phyloP scores from a whole-genome alignment of 1,140 invertebrate species.

The Propsilocerus akamusi region DNA sequence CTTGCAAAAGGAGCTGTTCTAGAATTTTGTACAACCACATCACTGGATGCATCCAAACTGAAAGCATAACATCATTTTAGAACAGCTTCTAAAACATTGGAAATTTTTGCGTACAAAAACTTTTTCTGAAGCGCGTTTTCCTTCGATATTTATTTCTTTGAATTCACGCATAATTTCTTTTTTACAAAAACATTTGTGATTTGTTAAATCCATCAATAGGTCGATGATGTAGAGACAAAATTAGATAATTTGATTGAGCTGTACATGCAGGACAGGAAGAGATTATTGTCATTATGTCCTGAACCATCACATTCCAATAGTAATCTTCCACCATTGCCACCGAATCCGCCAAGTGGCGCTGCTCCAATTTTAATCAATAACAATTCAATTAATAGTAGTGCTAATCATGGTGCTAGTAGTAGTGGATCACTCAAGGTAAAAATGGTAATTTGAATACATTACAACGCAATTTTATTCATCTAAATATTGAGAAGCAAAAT shows the following conservation, averaged over 20 bases:
- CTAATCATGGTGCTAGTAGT: conserved; percentile 6
- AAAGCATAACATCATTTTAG: too few species aligned
- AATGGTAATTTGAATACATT: not conserved
- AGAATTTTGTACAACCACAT: too few species aligned
- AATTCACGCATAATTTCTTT: too few species aligned
- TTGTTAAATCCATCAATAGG: conserved; percentile 36
- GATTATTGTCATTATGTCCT: conserved; percentile 28
- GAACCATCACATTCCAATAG: conserved; percentile 23
- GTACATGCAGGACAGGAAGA: conserved; percentile 75
- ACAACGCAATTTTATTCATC: not conserved
- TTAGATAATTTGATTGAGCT: conserved; percentile 83
- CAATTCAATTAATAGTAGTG: not conserved
- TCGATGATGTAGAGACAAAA: conserved; percentile 86
- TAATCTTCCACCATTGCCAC: conserved; percentile 18
- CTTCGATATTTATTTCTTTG: too few species aligned
- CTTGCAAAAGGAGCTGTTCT: too few species aligned
- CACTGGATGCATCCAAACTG: too few species aligned
- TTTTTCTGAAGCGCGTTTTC: too few species aligned
- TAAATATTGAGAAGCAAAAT: not conserved
- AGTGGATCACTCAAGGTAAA: not conserved
- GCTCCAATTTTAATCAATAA: not conserved
- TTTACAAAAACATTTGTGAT: too few species aligned
- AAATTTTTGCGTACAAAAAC: too few species aligned
- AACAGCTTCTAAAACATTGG: not conserved
- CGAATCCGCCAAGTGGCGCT: conserved; percentile 10